A percentile compares a stretch with the other conserved stretches of the same genome.
phyloP scores from a whole-genome alignment of 2,888 invertebrate species.

The Calliopum simillimum region DNA sequence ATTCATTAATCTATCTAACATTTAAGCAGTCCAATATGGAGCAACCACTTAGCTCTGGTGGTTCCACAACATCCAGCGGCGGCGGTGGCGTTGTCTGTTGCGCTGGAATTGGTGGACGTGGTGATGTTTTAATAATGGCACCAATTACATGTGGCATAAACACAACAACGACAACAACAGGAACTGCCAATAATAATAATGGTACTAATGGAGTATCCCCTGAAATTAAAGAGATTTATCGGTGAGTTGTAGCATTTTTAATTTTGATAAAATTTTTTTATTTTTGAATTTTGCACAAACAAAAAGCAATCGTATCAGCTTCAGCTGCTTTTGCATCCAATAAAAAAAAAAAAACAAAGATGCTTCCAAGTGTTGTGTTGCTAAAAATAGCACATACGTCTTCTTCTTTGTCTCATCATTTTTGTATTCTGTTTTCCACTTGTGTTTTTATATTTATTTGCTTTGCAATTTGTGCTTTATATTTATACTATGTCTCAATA shows the following conservation, averaged over 20 bases:
- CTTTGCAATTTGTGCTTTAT: too few relatives aligned
- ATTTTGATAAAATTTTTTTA: too few relatives aligned
- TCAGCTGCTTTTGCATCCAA: too few relatives aligned
- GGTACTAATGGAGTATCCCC: slow-evolving; percentile 45
- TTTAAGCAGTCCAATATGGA: slow-evolving; percentile 30
- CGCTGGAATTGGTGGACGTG: slow-evolving; percentile 37
- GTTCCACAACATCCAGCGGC: slow-evolving; percentile 61
- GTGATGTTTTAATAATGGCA: slow-evolving; percentile 24
- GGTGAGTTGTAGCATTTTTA: slow-evolving; percentile 47
- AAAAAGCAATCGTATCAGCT: too few relatives aligned
- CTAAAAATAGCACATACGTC: too few relatives aligned
- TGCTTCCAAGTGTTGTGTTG: too few relatives aligned
- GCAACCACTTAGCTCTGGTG: slow-evolving; percentile 50
- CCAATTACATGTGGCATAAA: slow-evolving; percentile 30
- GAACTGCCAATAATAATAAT: slow-evolving; percentile 33
- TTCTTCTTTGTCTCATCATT: too few relatives aligned
- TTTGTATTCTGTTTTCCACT: too few relatives aligned
- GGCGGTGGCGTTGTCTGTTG: slow-evolving; percentile 50
- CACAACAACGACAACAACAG: slow-evolving; percentile 24
- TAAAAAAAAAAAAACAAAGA: too few relatives aligned
- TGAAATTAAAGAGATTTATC: slow-evolving; percentile 61
- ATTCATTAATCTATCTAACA: not conserved
- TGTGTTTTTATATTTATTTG: too few relatives aligned
- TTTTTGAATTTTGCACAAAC: too few relatives aligned
- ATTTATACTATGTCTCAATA: too few relatives aligned